Percentiles rank a stretch among this genome's conserved stretches.
Evolutionary conservation across 2,113 vertebrate species (phyloP).

Genomic region (Mus musculus): GRCm39 chr9:65057001-65057500

Average conservation of each 20-base stretch:
- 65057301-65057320: too few species aligned
- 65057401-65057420: too few species aligned
- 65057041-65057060: neutral
- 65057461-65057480: too few species aligned
- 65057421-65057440: too few species aligned
- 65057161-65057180: neutral
- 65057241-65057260: neutral
- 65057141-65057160: neutral
- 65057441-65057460: too few species aligned
- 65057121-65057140: neutral
- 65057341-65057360: too few species aligned
- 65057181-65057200: neutral
- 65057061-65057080: neutral
- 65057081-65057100: neutral
- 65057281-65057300: neutral
- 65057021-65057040: neutral
- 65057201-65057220: neutral
- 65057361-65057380: too few species aligned
- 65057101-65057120: neutral
- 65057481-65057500: too few species aligned
- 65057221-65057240: neutral
- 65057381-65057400: too few species aligned
- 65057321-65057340: too few species aligned
- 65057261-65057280: neutral
- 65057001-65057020: neutral